Evolutionary conservation across 2,888 invertebrate genomes (phyloP).

Genomic region (Cephus nigrinus): DNA sequence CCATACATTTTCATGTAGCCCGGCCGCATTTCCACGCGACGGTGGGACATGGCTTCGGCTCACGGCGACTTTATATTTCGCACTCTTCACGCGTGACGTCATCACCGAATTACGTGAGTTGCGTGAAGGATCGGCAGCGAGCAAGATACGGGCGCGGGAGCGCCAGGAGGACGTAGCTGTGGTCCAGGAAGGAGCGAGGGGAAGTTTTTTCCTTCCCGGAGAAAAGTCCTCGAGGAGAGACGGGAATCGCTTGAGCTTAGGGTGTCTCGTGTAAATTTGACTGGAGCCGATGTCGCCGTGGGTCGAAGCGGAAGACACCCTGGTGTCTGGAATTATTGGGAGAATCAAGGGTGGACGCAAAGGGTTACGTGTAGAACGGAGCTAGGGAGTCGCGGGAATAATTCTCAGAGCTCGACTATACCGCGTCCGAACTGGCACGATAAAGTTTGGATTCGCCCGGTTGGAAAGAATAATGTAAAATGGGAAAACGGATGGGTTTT

Average conservation of each 20-base stretch:
- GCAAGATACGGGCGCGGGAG: too few species aligned
- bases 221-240: too few species aligned
- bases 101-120: slow-evolving; percentile 64
- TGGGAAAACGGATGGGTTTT: slow-evolving; percentile 55
- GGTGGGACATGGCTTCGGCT: slow-evolving; percentile 11
- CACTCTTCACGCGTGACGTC: slow-evolving; percentile 64
- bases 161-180: neutral
- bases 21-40: neutral
- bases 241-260: too few species aligned
- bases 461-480: slow-evolving; percentile 24
- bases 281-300: too few species aligned
- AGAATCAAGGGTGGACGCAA: too few species aligned
- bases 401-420: too few species aligned
- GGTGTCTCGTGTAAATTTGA: too few species aligned
- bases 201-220: too few species aligned
- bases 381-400: too few species aligned
- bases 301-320: too few species aligned
- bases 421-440: neutral
- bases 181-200: neutral
- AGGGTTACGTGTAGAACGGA: too few species aligned
- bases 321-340: too few species aligned
- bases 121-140: slow-evolving; percentile 34
- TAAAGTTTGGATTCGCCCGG: slow-evolving; percentile 20
- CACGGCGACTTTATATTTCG: slow-evolving; percentile 59
- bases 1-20: neutral